Base-by-base conservation (phyloP, 2,113 vertebrate genomes). In the Cynopterus brachyotis region DNA sequence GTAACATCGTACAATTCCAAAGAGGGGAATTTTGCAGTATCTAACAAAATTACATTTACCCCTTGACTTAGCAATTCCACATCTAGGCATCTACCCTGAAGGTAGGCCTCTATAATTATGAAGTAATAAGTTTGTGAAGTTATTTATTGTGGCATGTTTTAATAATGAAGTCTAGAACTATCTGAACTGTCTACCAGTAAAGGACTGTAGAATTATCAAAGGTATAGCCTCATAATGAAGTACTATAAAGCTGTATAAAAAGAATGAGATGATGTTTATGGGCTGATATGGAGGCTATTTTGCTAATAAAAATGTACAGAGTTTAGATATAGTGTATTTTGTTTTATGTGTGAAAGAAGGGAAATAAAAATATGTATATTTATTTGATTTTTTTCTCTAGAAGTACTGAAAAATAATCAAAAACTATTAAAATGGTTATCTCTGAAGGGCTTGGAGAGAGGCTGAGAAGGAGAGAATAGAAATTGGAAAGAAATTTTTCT, bases 101-200 rank as follows among this genome's bases (percentile, higher is more conserved):
- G 45, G 19, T 89, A 72, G 89, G 30, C 3, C 6, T 95, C 22
- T 60, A 66, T 72, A 80, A 76, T 82, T 90, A 50, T 86, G 69
- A 96, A 95, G 95, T 72, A 64, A 69, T 69, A 32, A 81, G 42
- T 92, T 40, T 8, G 47, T 50, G n/a, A 76, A 8, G 9, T 91
- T 95, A 82, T 47, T 85, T 95, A 66, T 66, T 92, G 15, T 92
- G n/a, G 37, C 2, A 10, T 92, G 80, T 75, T 95, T 76, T 95
- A 67, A 91, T 84, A 86, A n/a, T 7, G 69, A 95, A 91, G 17
- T 57, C 26, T 62, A 24, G 4, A 80, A 67, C 15, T 66, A n/a
- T 76, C 40, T 89, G 50, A 84, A 73, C 45, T 80, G 3, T 50
- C 37, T 22, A 78, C 28, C 75, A 60, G 26, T 67, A 87, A 66